Percentiles rank a stretch among this genome's conserved stretches.
phyloP scores from a whole-genome alignment of 2,113 vertebrate genomes.

The Patagioenas fasciata region DNA sequence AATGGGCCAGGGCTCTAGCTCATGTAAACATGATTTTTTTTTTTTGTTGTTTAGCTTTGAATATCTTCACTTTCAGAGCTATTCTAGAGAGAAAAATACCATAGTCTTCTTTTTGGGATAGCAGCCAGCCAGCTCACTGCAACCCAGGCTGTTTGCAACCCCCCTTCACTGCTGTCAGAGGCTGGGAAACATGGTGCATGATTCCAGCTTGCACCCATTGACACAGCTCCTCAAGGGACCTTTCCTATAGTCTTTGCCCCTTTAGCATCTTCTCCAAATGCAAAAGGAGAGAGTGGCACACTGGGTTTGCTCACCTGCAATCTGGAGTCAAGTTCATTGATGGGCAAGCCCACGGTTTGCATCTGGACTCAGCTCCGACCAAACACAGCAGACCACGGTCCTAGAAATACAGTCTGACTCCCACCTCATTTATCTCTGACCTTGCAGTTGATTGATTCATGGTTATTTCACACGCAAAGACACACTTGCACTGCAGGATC shows the following conservation, averaged over 20 bases:
- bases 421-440: accelerated
- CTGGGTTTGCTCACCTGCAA: background rate
- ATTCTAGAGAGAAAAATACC: background rate
- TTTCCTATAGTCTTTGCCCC: background rate
- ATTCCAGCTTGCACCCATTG: background rate
- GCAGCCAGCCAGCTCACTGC: background rate
- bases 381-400: background rate
- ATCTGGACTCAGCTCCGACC: background rate
- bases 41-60: background rate
- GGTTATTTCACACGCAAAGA: background rate
- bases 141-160: background rate
- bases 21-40: background rate
- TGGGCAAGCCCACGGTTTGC: background rate
- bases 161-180: accelerated
- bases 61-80: background rate
- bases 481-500: accelerated
- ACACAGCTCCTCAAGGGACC: background rate
- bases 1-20: background rate
- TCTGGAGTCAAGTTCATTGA: background rate
- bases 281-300: background rate
- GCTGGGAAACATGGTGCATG: background rate
- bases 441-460: background rate
- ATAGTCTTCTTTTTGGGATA: accelerated
- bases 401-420: background rate
- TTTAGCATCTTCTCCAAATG: background rate